Evolutionary conservation across 1,140 invertebrate species (phyloP).

Genomic region (Halesus radiatus): DNA sequence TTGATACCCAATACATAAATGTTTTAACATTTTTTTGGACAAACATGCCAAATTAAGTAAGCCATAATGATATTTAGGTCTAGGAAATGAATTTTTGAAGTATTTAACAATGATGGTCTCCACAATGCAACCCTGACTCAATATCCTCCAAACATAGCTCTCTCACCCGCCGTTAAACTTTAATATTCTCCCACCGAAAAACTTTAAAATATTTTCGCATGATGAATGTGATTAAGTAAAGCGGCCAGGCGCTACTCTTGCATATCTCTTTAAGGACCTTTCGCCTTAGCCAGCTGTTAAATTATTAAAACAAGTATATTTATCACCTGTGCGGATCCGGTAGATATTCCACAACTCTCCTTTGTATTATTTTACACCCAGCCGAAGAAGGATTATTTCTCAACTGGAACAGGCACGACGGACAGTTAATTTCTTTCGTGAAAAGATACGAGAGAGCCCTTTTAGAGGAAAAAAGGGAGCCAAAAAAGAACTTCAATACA

Average conservation of each 20-base stretch:
- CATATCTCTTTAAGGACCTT: background rate
- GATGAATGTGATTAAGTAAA: slow-evolving; percentile 14
- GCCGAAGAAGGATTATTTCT: too few relatives aligned
- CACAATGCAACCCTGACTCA: background rate
- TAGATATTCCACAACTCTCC: too few relatives aligned
- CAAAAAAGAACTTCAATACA: too few relatives aligned
- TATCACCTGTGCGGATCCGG: background rate
- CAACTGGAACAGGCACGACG: too few relatives aligned
- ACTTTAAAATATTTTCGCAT: slow-evolving; percentile 4
- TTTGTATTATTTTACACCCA: too few relatives aligned
- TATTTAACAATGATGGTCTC: background rate
- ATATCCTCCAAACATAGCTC: background rate
- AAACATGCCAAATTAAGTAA: too few relatives aligned
- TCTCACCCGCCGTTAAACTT: background rate
- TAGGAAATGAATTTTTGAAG: background rate
- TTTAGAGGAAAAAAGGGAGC: too few relatives aligned
- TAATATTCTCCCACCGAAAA: slow-evolving; percentile 18
- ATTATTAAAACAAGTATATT: slow-evolving; percentile 8
- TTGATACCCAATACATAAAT: too few relatives aligned
- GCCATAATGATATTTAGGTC: too few relatives aligned
- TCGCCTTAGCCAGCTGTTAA: slow-evolving; percentile 1
- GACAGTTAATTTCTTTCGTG: too few relatives aligned
- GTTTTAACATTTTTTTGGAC: too few relatives aligned
- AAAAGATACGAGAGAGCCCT: too few relatives aligned
- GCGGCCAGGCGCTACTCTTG: background rate